Conservation (phyloP, 2,797 vertebrate species). For the Ptychobarbus kaznakovi region DNA sequence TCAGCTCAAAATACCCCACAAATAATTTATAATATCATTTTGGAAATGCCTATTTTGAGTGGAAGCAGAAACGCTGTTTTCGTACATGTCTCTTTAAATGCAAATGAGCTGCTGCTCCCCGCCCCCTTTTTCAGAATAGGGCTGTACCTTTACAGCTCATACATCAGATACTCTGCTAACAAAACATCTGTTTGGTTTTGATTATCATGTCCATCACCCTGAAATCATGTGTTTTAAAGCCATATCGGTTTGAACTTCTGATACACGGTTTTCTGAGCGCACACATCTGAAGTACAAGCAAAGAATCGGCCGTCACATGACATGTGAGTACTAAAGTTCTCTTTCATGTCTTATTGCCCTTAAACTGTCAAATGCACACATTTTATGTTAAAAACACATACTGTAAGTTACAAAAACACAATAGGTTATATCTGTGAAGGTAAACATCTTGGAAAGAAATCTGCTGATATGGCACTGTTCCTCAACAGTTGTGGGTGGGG, state of each 20-base stretch:
- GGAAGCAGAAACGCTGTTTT: neutral
- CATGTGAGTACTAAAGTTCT: too few species aligned
- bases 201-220: neutral
- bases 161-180: neutral
- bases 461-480: neutral
- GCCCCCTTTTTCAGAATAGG: neutral
- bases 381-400: too few species aligned
- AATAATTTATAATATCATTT: neutral
- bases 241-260: neutral
- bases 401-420: too few species aligned
- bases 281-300: too few species aligned
- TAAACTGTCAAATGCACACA: too few species aligned
- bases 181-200: neutral
- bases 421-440: neutral
- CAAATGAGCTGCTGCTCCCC: neutral
- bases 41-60: neutral
- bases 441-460: neutral
- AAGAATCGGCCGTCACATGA: too few species aligned
- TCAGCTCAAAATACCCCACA: neutral
- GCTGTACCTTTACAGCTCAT: neutral
- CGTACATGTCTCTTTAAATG: neutral
- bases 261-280: too few species aligned
- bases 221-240: neutral
- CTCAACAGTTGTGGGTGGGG: neutral
- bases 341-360: too few species aligned